Evolutionary conservation across 2,888 invertebrate genomes (phyloP), one percentile per base, ranked within the genome.

Genomic region (Atethmia centrago): DNA sequence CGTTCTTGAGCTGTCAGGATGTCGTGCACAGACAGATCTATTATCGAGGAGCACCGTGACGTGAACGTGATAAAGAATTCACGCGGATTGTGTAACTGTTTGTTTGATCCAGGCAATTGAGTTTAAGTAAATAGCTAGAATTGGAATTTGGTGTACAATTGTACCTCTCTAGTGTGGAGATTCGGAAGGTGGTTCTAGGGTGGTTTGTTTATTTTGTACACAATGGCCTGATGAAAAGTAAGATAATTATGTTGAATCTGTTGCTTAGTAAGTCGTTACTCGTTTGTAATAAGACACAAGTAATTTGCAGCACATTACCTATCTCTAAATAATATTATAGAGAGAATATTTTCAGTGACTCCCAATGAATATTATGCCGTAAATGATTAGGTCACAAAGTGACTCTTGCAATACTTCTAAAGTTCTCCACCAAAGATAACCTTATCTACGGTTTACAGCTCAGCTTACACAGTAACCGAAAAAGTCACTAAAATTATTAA

Each of bases 51-150:
- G 36, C 19, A n/a, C 47, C 40, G 59, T 49, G 47, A 53, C 69
- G 19, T 53, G 55, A 45, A 31, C 25, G 83, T 47, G 79, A 61
- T 79, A 83, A 83, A 79, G 59, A 79, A 71, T 79, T 79, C 61
- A 79, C 49, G 45, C 9, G 21, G 49, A 56, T 61, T 45, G 47
- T 64, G 31, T 49, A 49, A 61, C 42, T 36, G 53, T 76, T 77
- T 42, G 53, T 61, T 51, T 36, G 78, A 51, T 53, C 36, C 58
- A 40, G 59, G 47, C 0, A 53, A 62, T 63, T 58, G n/a, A 64
- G 59, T 63, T 77, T 31, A 4, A 47, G 21, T 47, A 16, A 7
- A 0, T 25, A 5, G 5, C 4, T 51, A 14, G 16, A 21, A 55
- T 1, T 28, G 1, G 47, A 31, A 45, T 56, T 12, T 49, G 12